Percentiles rank a stretch among this genome's conserved stretches.
Conservation (phyloP, 1,140 invertebrate genomes). For the Heliothis subflexa region DNA sequence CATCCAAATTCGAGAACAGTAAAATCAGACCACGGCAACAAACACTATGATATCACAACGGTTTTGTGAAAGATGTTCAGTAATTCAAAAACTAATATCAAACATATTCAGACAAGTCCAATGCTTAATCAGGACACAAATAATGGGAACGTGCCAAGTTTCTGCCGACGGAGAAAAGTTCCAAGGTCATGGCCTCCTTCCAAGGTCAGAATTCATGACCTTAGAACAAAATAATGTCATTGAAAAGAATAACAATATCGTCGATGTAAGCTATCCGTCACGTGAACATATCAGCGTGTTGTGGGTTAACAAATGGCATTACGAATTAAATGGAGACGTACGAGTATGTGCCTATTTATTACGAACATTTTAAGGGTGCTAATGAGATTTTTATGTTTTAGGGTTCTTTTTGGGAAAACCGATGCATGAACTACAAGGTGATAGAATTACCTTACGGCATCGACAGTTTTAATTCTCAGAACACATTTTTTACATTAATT, state of each 20-base stretch:
- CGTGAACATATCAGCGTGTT: background rate
- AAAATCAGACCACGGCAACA: too few species aligned
- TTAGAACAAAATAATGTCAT: background rate
- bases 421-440: background rate
- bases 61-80: too few species aligned
- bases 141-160: too few species aligned
- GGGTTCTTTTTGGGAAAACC: background rate
- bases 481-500: too few species aligned
- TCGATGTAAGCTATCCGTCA: conserved; percentile 9
- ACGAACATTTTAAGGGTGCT: background rate
- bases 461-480: too few species aligned
- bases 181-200: too few species aligned
- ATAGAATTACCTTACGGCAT: background rate
- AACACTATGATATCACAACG: too few species aligned
- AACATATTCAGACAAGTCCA: too few species aligned
- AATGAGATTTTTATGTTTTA: background rate
- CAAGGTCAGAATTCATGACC: background rate
- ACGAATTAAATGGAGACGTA: conserved; percentile 19
- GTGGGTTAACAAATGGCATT: conserved; percentile 1
- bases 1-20: too few species aligned
- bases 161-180: too few species aligned
- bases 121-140: too few species aligned
- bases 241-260: background rate
- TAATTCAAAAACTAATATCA: too few species aligned
- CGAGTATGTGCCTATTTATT: conserved; percentile 8